phyloP scores from a whole-genome alignment of 2,113 vertebrate species.

The Hystrix brachyura region DNA sequence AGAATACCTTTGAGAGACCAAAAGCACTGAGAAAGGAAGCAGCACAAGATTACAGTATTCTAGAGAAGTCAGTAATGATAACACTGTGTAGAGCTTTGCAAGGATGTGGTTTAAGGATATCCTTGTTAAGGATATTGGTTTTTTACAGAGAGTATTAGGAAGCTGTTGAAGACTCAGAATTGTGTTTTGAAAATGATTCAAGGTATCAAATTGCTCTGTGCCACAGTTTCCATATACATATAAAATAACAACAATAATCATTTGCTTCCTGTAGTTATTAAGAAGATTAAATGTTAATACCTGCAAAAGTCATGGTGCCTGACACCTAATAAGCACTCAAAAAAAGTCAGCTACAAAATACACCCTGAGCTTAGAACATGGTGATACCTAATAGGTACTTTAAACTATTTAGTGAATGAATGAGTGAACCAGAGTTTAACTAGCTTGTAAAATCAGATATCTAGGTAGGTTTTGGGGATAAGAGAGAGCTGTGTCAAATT shows the following conservation, averaged over 20 bases:
- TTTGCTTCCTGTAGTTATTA: not conserved
- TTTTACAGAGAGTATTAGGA: not conserved
- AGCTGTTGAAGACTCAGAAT: not conserved
- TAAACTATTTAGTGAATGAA: not conserved
- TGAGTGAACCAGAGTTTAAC: not conserved
- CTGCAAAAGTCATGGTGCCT: not conserved
- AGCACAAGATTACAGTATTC: not conserved
- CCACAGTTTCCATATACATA: not conserved
- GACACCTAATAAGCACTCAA: not conserved
- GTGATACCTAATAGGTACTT: not conserved
- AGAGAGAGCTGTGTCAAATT: not conserved
- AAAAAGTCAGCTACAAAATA: not conserved
- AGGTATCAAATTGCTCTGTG: not conserved
- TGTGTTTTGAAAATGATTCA: not conserved
- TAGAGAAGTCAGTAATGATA: not conserved
- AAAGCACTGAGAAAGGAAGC: not conserved
- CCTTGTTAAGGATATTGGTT: not conserved
- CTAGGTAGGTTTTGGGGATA: not conserved
- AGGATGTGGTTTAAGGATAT: not conserved
- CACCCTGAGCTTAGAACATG: not conserved
- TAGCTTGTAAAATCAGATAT: not conserved
- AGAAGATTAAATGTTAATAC: not conserved
- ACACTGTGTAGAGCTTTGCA: not conserved
- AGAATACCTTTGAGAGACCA: not conserved
- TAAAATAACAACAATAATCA: not conserved